Base-by-base conservation (phyloP, 2,113 vertebrate species). In the Sula dactylatra region DNA sequence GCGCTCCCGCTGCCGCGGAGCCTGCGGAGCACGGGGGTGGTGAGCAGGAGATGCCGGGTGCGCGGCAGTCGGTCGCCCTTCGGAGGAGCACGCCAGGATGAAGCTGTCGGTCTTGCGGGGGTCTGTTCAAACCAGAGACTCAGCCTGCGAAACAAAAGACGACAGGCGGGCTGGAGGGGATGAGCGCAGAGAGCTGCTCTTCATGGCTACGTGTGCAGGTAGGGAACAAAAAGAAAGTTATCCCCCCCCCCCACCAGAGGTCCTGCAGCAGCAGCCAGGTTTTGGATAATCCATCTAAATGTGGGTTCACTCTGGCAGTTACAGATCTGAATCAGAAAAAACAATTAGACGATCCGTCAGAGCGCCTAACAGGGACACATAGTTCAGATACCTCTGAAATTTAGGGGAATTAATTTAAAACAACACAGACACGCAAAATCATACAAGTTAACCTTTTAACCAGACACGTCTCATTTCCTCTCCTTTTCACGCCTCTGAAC, bases 401-500 rank as follows among this genome's bases (percentile, higher is more conserved):
- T 27, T 5, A 21, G 36, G 27, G 16, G 56, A 42, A 49, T 32
- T 40, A 4, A 50, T 38, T 38, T 10, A 20, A 66, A 80, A 26
- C 18, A 45, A 15, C 18, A 13, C 27, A 50, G 36, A 49, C 15
- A 9, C 1, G 25, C 58, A 29, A 38, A 56, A 65, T 15, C 56
- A 7, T 13, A 9, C 27, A 3, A 20, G 27, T 44, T n/a, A 44
- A 38, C 44, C 38, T 45, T 45, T 25, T 11, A 34, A 25, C 59
- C 7, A 2, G 56, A 5, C 4, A 49, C 40, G 0, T 4, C 15
- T 4, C 0, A 18, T 34, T 20, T 38, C 66, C 58, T 44, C 36
- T 42, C 49, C 58, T 61, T 61, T n/a, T 7, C 79, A 50, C 1
- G 0, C 27, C 73, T 44, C 66, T 2, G 1, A 49, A 27, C 0